These are phyloP conservation scores for Artibeus lituratus DNA, from an alignment of 2,797 vertebrate genomes.

Conservation along the genomic window DNA sequence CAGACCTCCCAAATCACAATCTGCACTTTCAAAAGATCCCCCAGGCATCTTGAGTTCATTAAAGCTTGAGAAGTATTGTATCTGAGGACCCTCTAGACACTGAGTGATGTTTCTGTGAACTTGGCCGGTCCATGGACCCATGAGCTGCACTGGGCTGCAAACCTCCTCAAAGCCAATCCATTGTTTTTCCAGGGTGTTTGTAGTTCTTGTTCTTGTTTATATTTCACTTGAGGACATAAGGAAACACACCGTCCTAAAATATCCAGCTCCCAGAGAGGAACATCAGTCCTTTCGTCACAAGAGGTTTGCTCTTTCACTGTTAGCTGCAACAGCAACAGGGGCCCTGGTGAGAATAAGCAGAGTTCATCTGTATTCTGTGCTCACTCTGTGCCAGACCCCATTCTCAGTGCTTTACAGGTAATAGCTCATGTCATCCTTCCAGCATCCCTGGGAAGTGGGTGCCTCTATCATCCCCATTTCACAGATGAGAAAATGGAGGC, in stretches of 20 bases:
- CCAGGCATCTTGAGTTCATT: background rate
- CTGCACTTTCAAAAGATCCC: background rate
- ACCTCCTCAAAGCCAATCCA: too few relatives aligned
- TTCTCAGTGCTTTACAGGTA: background rate
- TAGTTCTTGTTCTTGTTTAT: background rate
- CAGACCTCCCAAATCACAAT: background rate
- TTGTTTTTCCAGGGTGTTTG: background rate
- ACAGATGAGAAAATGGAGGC: background rate
- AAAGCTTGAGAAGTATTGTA: too few relatives aligned
- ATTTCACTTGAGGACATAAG: background rate
- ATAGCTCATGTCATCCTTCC: background rate
- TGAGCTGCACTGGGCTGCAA: accelerated
- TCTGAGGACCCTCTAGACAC: background rate
- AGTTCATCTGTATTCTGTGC: accelerated
- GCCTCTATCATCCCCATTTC: background rate
- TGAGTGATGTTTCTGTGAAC: background rate
- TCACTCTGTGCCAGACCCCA: background rate
- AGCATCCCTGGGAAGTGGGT: background rate
- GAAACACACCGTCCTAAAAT: background rate
- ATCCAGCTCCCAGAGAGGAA: background rate
- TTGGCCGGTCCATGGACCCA: accelerated
- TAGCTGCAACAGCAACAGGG: too few relatives aligned
- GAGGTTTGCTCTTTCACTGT: background rate
- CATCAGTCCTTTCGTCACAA: background rate
- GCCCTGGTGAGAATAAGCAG: background rate